Conservation (phyloP, 2,113 vertebrate genomes). For the Lycaon pictus region DNA sequence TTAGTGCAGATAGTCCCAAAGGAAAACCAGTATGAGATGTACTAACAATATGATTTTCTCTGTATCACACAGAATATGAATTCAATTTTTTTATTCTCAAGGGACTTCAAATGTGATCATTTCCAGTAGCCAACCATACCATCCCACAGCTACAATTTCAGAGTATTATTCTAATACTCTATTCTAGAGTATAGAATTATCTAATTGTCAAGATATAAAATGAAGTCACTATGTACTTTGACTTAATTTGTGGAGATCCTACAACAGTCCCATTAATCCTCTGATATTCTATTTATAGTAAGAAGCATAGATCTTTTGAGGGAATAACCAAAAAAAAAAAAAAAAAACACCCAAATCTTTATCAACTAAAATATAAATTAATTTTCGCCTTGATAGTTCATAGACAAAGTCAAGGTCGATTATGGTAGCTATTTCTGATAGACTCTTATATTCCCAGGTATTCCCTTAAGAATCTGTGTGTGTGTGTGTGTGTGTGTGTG, state of each 20-base stretch:
- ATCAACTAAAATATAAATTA: conserved; percentile 51
- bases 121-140: not conserved
- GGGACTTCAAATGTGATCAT: not conserved
- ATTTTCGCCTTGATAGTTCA: conserved; percentile 61
- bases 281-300: conserved; percentile 44
- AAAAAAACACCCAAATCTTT: not conserved
- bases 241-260: not conserved
- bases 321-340: conserved; percentile 28
- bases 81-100: conserved; percentile 30
- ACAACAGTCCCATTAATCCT: conserved; percentile 55
- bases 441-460: not conserved
- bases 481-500: not conserved
- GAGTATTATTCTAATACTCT: not conserved
- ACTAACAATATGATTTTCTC: conserved; percentile 12
- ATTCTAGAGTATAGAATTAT: not conserved
- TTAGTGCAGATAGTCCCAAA: not conserved
- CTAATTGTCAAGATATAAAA: not conserved
- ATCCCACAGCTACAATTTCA: not conserved
- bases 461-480: not conserved
- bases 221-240: not conserved
- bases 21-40: not conserved
- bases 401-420: not conserved
- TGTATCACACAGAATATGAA: not conserved
- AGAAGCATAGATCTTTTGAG: not conserved
- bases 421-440: not conserved